A percentile compares a stretch with the other conserved stretches of the same genome.
phyloP scores from a whole-genome alignment of 1,140 invertebrate species.

The Delia radicum region DNA sequence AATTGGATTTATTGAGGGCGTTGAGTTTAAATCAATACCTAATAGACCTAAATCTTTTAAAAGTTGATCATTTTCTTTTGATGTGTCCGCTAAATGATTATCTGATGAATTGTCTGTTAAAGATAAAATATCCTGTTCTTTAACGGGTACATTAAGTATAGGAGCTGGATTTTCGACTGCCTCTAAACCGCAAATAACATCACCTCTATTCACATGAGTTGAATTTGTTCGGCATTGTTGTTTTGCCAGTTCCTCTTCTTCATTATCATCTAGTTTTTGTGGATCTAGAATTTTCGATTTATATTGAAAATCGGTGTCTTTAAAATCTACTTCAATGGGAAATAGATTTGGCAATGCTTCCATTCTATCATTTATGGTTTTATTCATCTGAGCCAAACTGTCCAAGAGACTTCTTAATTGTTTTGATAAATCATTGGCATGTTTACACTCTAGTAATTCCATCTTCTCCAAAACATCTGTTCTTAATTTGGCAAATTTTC shows the following conservation, averaged over 20 bases:
- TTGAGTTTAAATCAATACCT: slow-evolving; percentile 45
- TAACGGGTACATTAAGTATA: slow-evolving; percentile 40
- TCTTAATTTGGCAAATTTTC: slow-evolving; percentile 86
- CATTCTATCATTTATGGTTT: slow-evolving; percentile 67
- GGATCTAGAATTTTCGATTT: slow-evolving; percentile 65
- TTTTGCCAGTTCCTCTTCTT: slow-evolving; percentile 54
- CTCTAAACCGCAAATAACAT: slow-evolving; percentile 45
- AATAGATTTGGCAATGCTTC: slow-evolving; percentile 75
- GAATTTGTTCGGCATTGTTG: slow-evolving; percentile 14
- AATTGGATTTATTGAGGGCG: slow-evolving; percentile 34
- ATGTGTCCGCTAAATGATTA: not conserved
- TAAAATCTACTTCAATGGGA: slow-evolving; percentile 95
- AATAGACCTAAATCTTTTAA: slow-evolving; percentile 48
- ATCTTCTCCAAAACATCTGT: slow-evolving; percentile 96
- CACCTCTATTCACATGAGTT: not conserved
- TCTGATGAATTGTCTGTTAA: slow-evolving; percentile 1
- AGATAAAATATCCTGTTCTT: not conserved
- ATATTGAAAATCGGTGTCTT: slow-evolving; percentile 87
- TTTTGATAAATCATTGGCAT: slow-evolving; percentile 89
- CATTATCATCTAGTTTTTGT: slow-evolving; percentile 57
- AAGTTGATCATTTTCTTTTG: slow-evolving; percentile 36
- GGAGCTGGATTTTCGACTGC: slow-evolving; percentile 45
- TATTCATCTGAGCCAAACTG: slow-evolving; percentile 76
- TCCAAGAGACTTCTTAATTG: slow-evolving; percentile 79
- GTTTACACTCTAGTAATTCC: slow-evolving; percentile 95